phyloP scores from a whole-genome alignment of 2,113 vertebrate genomes.

The Callospermophilus lateralis region DNA sequence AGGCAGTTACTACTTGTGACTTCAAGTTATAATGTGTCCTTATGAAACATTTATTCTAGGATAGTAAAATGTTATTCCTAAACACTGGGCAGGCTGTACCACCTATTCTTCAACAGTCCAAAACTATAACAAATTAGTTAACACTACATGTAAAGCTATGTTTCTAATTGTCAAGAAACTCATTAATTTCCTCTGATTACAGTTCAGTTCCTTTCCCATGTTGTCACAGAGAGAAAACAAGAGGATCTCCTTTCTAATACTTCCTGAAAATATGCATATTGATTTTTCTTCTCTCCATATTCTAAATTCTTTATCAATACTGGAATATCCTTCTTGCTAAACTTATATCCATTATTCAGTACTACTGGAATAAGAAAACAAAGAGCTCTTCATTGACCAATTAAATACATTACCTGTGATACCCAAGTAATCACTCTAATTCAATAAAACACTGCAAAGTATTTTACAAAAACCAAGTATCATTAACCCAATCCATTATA shows the following conservation, averaged over 20 bases:
- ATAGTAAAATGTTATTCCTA: background rate
- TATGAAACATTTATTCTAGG: conserved; percentile 12
- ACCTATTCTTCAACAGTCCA: background rate
- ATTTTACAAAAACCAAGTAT: conserved; percentile 42
- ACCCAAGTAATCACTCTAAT: background rate
- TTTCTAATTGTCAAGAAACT: conserved; percentile 5
- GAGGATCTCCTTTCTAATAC: background rate
- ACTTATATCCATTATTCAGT: background rate
- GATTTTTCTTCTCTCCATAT: background rate
- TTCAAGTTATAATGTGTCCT: conserved; percentile 23
- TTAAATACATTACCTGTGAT: background rate
- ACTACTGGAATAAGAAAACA: conserved; percentile 8
- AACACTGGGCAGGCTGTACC: background rate
- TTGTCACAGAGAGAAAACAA: background rate
- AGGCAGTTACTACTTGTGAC: background rate
- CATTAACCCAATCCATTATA: background rate
- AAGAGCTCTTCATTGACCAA: conserved; percentile 17
- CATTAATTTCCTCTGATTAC: background rate
- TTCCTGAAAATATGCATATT: background rate
- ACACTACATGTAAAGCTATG: background rate
- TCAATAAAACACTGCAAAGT: conserved; percentile 3
- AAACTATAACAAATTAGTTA: background rate
- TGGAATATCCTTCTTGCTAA: conserved; percentile 24
- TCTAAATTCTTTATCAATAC: background rate
- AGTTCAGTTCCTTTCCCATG: conserved; percentile 3